Base-by-base conservation (phyloP, 2,888 invertebrate genomes). In the Brenthis ino region DNA sequence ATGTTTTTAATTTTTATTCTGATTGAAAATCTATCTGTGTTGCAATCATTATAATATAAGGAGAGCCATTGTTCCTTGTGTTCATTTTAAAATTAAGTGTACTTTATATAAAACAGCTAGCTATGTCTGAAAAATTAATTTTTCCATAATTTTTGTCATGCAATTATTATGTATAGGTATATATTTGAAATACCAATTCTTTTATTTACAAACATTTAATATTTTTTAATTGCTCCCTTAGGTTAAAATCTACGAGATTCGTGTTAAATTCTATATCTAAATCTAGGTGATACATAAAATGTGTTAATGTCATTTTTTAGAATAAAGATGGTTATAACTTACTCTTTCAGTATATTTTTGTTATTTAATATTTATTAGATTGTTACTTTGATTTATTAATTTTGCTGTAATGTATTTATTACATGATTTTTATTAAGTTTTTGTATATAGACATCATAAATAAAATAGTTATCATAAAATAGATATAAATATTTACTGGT, bases 221-320 rank as follows among this genome's bases (percentile, higher is more conserved):
- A 75, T 72, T 72, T 82, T 83, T 83, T 86, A 89, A 86, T 92
- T 91, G 91, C 85, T 91, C 92, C 92, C 91, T 90, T 90, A 91
- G 83, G 81, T 89, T 83, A 85, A 82, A 86, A 86, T 86, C 88
- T 90, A 89, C 88, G 86, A 77, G 79, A 77, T 83, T 76, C 77
- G 82, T 85, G 82, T 81, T 78, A 76, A 70, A 48, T 60, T 77
- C 72, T 75, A 75, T 79, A 81, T 71, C 68, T 74, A 74, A 74
- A 71, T 75, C 79, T 82, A 82, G 75, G 73, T 70, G 69, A 69
- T 67, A 67, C 47, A 67, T 64, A 67, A 67, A n/a, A 54, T 47
- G 53, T 66, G 55, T 48, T 57, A 33, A n/a, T 57, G 47, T 67
- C 55, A 61, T 67, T 50, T 61, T 61, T 67, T 37, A 50, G 4